Evolutionary conservation across 1,140 invertebrate species (phyloP), one percentile per base, ranked within the genome.

Genomic region (Forficula auricularia): DNA sequence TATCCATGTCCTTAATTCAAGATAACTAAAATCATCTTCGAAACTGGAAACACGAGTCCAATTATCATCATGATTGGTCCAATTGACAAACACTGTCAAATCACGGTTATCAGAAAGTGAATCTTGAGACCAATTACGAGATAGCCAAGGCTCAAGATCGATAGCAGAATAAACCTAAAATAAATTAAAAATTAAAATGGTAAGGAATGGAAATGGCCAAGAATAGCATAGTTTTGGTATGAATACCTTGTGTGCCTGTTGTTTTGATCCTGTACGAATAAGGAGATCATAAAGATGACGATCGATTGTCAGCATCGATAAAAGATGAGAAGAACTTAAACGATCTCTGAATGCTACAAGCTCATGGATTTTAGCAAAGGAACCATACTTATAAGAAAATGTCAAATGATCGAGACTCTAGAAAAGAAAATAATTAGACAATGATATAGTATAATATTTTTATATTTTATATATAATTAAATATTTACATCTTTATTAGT

Each of bases 341-440:
- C 78, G 67, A 54, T 83, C 75, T 50, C 78, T 71, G 54, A 91
- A 84, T 52, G 84, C 77, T 44, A 88, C 74, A 60, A 95, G 86
- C 60, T 95, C 88, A 50, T 82, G 72, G 50, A 95, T 76, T 68
- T 92, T 91, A 40, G 79, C 72, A 64, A 94, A 94, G 31, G 87
- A 89, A 10, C 89, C 90, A 61, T 79, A 94, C 57, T 91, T 91
- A 60, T 94, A 95, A 2, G 84, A 84, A 54, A 83, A 78, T 16
- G 88, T 85, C 40, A 95, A 66, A 59, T 90, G 85, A 61, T 95
- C 89, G 35, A 84, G 74, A 52, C 84, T 86, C 83, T 89, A 64
- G 31, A 66, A 67, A 52, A 54, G 55, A 52, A 45, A 53, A 48
- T 50, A 19, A 48, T 32, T 32, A 32, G 9, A 9, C 31, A 32